Evolutionary conservation across 2,888 invertebrate species (phyloP).

Genomic region (Rotaria socialis): DNA sequence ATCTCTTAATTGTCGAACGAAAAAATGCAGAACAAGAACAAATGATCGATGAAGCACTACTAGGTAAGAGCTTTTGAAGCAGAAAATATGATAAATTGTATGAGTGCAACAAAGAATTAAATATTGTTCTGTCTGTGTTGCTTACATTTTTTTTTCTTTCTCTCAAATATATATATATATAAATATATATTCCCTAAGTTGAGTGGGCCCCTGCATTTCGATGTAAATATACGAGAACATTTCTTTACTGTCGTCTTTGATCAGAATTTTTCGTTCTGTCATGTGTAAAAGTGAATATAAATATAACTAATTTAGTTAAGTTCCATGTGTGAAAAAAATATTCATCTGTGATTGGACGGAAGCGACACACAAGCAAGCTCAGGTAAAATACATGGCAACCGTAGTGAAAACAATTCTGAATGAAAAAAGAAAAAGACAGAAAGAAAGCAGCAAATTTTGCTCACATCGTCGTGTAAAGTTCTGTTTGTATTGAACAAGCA

Average conservation of each 20-base stretch:
- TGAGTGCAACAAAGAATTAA: too few species aligned
- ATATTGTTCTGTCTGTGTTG: background rate
- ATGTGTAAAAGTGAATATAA: background rate
- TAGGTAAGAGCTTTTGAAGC: background rate
- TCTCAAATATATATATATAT: background rate
- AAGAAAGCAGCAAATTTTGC: background rate
- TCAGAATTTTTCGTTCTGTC: background rate
- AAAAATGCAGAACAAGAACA: too few species aligned
- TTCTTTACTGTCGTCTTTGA: background rate
- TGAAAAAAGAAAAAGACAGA: background rate
- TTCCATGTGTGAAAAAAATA: background rate
- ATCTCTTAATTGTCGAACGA: too few species aligned
- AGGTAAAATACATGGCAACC: background rate
- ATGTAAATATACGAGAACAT: background rate
- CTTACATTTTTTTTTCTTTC: background rate
- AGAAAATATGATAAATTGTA: background rate
- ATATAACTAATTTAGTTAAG: background rate
- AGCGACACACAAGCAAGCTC: background rate
- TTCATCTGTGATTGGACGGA: background rate
- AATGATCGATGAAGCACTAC: background rate
- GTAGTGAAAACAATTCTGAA: background rate
- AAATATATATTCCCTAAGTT: background rate
- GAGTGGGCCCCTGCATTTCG: too few species aligned
- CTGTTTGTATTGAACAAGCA: background rate
- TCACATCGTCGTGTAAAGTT: background rate